Evolutionary conservation across 2,797 vertebrate genomes (phyloP), one percentile per base, ranked within the genome.

Genomic region (Sebastes aleutianus): DNA sequence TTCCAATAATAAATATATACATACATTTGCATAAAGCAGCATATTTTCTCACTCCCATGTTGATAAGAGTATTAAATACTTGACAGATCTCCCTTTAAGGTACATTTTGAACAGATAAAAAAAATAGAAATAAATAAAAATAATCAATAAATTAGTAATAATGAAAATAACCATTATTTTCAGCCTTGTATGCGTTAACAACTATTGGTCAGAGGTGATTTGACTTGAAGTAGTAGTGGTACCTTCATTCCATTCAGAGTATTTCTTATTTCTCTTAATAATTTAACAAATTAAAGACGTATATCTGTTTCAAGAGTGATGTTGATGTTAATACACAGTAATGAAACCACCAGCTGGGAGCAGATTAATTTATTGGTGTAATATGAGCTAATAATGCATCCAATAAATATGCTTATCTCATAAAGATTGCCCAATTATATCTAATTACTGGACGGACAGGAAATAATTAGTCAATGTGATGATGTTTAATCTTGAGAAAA

Each of bases 381-480:
- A 82, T 82, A 74, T 54, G 79, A 90, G 67, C 78, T 78, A 32
- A 88, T 85, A 86, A 87, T 88, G 70, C 79, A 88, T 88, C 78
- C 83, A 90, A 76, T 88, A 82, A 89, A 88, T 85, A 82, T 87
- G 68, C 79, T 88, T 79, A 88, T 91, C 82, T 88, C 63, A 74
- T 76, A 88, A 91, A 90, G 85, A 79, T 90, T 87, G 82, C 73
- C 78, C 64, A 88, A 86, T 88, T 85, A 85, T 81, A 88, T 88
- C 70, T 91, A 72, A 93, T 91, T 86, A 88, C 81, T 78, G 73
- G 79, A 79, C 64, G 36, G 85, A 87, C 79, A 84, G 90, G 87
- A 91, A 87, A 89, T 80, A 85, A 90, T 93, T 92, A 90, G 78
- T 77, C 71, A 78, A 70, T 76, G 73, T 65, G 78, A 78, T 75